A percentile compares a stretch with the other conserved stretches of the same genome.
Conservation (phyloP, 2,797 vertebrate species). For the Lepus oiostolus region DNA sequence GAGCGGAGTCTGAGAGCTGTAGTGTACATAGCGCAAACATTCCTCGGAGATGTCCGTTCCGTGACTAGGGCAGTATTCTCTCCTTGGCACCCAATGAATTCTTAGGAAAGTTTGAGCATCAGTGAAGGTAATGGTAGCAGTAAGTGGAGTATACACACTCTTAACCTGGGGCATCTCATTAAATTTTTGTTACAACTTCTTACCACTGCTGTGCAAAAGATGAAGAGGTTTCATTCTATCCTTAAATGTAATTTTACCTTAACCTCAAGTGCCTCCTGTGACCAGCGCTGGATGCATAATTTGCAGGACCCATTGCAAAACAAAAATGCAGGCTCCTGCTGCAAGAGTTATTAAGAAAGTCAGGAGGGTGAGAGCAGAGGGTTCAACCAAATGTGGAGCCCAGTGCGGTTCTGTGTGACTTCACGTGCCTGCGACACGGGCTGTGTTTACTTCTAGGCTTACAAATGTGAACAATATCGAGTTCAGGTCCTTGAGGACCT, state of each 20-base stretch:
- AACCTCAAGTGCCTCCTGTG: background rate
- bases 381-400: background rate
- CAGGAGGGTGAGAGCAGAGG: background rate
- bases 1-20: background rate
- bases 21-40: background rate
- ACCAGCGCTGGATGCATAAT: background rate
- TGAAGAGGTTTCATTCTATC: slow-evolving; percentile 7
- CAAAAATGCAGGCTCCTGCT: background rate
- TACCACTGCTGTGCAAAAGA: background rate
- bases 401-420: background rate
- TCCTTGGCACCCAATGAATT: background rate
- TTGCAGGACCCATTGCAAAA: background rate
- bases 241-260: background rate
- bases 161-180: background rate
- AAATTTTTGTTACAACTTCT: background rate
- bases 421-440: background rate
- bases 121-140: background rate
- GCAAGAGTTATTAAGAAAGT: background rate
- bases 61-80: background rate
- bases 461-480: background rate
- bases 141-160: background rate
- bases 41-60: background rate
- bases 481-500: background rate
- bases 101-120: background rate
- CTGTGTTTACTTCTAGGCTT: background rate